Conservation (phyloP, 2,113 vertebrate species). For the Tachysurus fulvidraco region DNA sequence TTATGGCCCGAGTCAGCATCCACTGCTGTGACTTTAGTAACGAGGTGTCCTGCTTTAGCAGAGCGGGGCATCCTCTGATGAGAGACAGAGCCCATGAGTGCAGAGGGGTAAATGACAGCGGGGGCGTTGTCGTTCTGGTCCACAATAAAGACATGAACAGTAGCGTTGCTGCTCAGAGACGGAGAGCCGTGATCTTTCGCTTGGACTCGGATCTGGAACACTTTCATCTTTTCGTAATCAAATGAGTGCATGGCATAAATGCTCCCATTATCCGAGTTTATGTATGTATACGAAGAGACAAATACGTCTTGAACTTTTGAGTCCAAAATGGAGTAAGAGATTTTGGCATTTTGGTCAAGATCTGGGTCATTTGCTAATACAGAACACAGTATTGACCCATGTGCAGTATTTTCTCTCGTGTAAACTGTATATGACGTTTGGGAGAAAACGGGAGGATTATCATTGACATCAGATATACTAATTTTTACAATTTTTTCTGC, state of each 20-base stretch:
- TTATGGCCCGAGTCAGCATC: too few species aligned
- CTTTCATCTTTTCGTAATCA: conserved; percentile 77
- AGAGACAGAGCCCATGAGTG: conserved; percentile 59
- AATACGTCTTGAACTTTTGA: conserved; percentile 62
- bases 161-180: conserved; percentile 66
- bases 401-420: conserved; percentile 75
- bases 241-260: conserved; percentile 70
- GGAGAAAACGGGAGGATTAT: conserved; percentile 76
- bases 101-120: not conserved
- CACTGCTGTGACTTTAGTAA: too few species aligned
- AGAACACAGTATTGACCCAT: conserved; percentile 74
- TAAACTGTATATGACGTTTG: conserved; percentile 78
- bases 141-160: conserved; percentile 68
- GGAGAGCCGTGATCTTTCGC: conserved; percentile 74
- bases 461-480: conserved; percentile 83
- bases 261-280: conserved; percentile 75
- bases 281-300: conserved; percentile 72
- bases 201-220: conserved; percentile 73
- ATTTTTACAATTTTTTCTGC: conserved; percentile 72
- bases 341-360: conserved; percentile 70
- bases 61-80: conserved; percentile 69
- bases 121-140: conserved; percentile 61
- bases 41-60: conserved; percentile 41
- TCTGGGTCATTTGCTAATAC: conserved; percentile 79
- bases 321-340: conserved; percentile 76